Percentiles rank a stretch among this genome's conserved stretches.
These are phyloP conservation scores for Trissolcus basalis DNA, from an alignment of 1,140 invertebrate species.

Conservation along the genomic window DNA sequence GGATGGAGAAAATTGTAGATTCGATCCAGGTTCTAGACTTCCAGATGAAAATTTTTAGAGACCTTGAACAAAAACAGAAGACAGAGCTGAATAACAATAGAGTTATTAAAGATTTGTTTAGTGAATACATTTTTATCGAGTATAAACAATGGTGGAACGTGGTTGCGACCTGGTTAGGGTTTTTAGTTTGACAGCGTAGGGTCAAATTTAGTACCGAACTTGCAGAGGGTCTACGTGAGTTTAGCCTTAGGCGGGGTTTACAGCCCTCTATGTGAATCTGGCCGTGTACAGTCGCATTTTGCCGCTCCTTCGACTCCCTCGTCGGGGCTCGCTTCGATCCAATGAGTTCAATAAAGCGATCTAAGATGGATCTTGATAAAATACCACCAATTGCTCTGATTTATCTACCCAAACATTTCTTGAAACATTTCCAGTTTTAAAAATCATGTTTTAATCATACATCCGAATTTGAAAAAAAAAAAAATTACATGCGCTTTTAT, in stretches of 20 bases:
- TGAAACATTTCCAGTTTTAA: too few relatives aligned
- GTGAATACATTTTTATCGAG: conserved; percentile 34
- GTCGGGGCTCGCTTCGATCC: conserved; percentile 24
- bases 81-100: conserved; percentile 7
- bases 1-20: too few relatives aligned
- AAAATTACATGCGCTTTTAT: too few relatives aligned
- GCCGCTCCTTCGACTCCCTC: not conserved
- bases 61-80: too few relatives aligned
- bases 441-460: too few relatives aligned
- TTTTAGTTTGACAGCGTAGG: conserved; percentile 36
- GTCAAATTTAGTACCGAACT: conserved; percentile 54
- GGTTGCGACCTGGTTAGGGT: conserved; percentile 48
- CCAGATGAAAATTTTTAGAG: too few relatives aligned
- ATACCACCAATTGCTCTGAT: conserved; percentile 37
- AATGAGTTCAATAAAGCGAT: conserved; percentile 47
- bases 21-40: too few relatives aligned
- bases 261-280: conserved; percentile 66
- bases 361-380: conserved; percentile 44
- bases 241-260: conserved; percentile 64
- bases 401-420: conserved; percentile 16
- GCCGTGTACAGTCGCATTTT: conserved; percentile 46
- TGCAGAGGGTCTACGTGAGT: conserved; percentile 46
- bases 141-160: conserved; percentile 51
- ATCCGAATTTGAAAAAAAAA: too few relatives aligned
- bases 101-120: conserved; percentile 21